phyloP scores from a whole-genome alignment of 2,888 invertebrate genomes.

The Platycheirus rosarum region DNA sequence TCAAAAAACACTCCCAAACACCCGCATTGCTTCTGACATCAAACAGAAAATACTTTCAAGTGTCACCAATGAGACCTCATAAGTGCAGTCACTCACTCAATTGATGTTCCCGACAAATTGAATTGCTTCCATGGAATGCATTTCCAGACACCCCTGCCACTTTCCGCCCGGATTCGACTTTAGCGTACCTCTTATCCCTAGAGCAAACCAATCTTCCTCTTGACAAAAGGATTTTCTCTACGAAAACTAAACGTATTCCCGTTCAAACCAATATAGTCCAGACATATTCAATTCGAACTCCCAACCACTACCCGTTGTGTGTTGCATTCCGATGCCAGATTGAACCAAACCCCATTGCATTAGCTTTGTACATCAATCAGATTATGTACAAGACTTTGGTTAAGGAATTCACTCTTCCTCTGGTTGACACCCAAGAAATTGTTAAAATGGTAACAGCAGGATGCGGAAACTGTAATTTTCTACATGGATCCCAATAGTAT shows the following conservation, averaged over 20 bases:
- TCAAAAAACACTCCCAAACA: not conserved
- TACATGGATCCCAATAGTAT: not conserved
- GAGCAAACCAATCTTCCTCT: constrained; percentile 3
- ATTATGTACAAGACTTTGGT: constrained; percentile 38
- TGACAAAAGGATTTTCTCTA: constrained; percentile 9
- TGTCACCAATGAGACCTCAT: not conserved
- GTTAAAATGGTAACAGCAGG: constrained; percentile 60
- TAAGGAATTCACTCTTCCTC: constrained; percentile 35
- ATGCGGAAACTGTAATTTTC: constrained; percentile 63
- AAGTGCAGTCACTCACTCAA: constrained; percentile 1
- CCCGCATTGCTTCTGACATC: not conserved
- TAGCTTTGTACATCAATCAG: constrained; percentile 62
- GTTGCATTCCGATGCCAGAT: not conserved
- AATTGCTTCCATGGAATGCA: constrained; percentile 51
- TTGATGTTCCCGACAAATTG: constrained; percentile 45
- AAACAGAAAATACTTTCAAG: not conserved
- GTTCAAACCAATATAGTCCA: not conserved
- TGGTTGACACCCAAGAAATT: constrained; percentile 53
- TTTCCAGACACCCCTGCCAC: not conserved
- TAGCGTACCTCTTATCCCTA: too few species aligned
- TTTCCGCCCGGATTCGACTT: too few species aligned
- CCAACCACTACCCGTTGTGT: too few species aligned
- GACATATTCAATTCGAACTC: not conserved
- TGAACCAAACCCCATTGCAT: constrained; percentile 14
- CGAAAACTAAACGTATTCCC: not conserved